A percentile compares a stretch with the other conserved stretches of the same genome.
These are phyloP conservation scores for Mustela lutreola DNA, from an alignment of 2,113 vertebrate species.

Conservation along the genomic window DNA sequence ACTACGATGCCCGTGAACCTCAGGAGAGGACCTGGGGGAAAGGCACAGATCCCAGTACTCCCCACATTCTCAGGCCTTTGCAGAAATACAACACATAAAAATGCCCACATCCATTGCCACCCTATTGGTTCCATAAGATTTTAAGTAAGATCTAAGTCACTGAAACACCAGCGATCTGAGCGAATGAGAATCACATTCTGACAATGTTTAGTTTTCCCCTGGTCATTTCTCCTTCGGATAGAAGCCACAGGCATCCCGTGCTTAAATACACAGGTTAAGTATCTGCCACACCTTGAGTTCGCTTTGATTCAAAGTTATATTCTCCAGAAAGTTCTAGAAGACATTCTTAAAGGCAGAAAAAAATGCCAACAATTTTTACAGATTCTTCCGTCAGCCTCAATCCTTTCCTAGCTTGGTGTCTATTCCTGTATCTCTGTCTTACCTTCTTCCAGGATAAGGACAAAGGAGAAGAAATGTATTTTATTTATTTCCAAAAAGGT, in stretches of 20 bases:
- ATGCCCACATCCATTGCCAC: background rate
- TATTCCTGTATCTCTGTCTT: background rate
- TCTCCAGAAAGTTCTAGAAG: background rate
- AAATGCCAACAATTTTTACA: too few species aligned
- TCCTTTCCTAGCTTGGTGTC: background rate
- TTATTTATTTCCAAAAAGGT: background rate
- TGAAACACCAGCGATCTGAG: background rate
- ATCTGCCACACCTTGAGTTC: background rate
- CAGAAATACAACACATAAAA: background rate
- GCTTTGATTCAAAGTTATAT: background rate
- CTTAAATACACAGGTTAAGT: background rate
- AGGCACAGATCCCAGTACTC: background rate
- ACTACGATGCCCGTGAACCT: background rate
- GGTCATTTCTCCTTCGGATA: background rate
- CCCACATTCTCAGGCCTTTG: background rate
- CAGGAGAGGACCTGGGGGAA: background rate
- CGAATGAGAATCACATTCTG: background rate
- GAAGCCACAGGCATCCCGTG: background rate
- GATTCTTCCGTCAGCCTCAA: background rate
- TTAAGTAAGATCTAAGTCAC: background rate
- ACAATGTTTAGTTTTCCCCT: background rate
- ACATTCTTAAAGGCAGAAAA: background rate
- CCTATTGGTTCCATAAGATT: background rate
- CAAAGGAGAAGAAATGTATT: background rate
- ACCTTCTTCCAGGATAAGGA: background rate